Evolutionary conservation across 2,888 invertebrate species (phyloP), one percentile per base, ranked within the genome.

Genomic region (Nasonia oneida): DNA sequence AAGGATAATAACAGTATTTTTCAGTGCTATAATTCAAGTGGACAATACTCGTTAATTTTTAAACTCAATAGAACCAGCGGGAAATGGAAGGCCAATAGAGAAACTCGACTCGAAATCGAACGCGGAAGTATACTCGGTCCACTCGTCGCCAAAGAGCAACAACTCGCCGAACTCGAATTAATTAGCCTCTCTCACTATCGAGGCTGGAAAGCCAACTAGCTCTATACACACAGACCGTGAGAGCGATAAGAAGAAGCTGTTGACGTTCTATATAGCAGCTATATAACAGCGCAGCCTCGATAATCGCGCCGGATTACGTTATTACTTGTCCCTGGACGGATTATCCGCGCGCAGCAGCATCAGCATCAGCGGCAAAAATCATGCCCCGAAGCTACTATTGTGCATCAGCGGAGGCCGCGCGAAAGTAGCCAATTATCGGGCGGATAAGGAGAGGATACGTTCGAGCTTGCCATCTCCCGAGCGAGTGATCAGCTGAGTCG

Each of bases 251-350:
- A 61, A 42, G 53, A 33, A 37, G 47, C 67, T 71, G 73, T 81
- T 42, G 81, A 73, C 61, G 73, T 29, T 8, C 23, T 37, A 18
- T 37, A 18, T 8, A 64, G 50, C 29, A 39, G n/a, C 57, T 61
- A 61, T n/a, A 61, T 8, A 61, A 53, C 53, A 8, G 23, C 57
- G 18, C 29, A 73, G 57, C 73, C 57, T 81, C 80, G 80, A 81
- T 81, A 73, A 81, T 71, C 70, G 57, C 64, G 14, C 23, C 53
- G 75, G 75, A 82, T 82, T 82, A 75, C 50, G 50, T 47, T 8
- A 39, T 47, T 8, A 39, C 8, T 39, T 18, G 70, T n/a, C 18
- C 71, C 37, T 53, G 23, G 53, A 15, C 18, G 18, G 42, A 74
- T 42, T 81, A 67, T 74, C 71, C n/a, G 5, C 8, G 57, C 71